A percentile compares a stretch with the other conserved stretches of the same genome.
These are phyloP conservation scores for Corticium candelabrum DNA, from an alignment of 37 sponge, comb jelly and placozoan species.

Conservation along the genomic window DNA sequence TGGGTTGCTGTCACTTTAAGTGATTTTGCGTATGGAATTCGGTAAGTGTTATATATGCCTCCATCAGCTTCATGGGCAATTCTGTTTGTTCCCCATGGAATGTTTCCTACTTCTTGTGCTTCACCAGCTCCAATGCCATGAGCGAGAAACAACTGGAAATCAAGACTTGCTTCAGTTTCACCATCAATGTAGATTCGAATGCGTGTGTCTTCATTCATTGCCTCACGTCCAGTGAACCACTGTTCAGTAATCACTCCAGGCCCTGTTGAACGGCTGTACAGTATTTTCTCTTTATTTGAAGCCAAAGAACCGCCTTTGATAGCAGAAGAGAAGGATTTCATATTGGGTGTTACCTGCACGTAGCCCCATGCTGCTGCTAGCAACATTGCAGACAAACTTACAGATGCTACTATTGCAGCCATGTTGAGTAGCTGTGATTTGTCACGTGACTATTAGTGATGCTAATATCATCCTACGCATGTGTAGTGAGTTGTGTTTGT, in stretches of 20 bases:
- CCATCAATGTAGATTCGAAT: conserved; percentile 63
- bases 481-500: no score
- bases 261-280: conserved; percentile 38
- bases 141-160: conserved; percentile 45
- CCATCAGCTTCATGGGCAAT: conserved; percentile 42
- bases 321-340: conserved; percentile 47
- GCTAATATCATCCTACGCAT: no score
- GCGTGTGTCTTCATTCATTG: conserved; percentile 42
- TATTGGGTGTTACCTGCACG: background rate
- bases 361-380: background rate
- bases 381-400: no score
- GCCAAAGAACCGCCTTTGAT: conserved; percentile 45
- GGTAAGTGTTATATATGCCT: conserved; percentile 41
- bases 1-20: conserved; percentile 47
- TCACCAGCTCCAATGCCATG: conserved; percentile 51
- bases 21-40: conserved; percentile 45
- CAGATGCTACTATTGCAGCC: no score
- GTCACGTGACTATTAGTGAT: no score
- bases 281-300: conserved; percentile 32
- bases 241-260: conserved; percentile 70
- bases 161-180: conserved; percentile 44
- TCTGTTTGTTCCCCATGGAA: conserved; percentile 53
- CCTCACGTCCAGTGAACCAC: conserved; percentile 49
- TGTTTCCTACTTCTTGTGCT: background rate
- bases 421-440: no score